Conservation (phyloP, 2,888 invertebrate species). For the Ormyrus labotus region DNA sequence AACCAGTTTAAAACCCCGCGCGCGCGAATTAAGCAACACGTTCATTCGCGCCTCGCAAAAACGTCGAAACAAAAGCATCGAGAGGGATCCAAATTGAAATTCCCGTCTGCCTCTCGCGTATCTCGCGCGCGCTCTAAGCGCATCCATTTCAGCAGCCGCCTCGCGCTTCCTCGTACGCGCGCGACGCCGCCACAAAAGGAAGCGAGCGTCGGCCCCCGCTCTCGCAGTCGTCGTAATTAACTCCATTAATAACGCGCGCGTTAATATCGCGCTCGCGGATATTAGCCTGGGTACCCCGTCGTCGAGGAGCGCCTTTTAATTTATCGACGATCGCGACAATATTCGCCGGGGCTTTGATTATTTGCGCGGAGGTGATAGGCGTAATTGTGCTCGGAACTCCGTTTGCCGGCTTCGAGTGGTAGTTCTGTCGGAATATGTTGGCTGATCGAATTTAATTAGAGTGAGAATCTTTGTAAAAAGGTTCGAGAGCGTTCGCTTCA, state of each 20-base stretch:
- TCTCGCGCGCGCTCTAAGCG: conserved; percentile 20
- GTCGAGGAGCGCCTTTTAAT: conserved; percentile 29
- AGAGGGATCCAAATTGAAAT: conserved; percentile 44
- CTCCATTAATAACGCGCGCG: conserved; percentile 61
- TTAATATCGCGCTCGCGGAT: conserved; percentile 55
- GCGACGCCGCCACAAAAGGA: not conserved
- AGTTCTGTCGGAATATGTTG: no score
- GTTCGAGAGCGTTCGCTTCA: no score
- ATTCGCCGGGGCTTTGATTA: not conserved
- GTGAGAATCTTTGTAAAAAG: no score
- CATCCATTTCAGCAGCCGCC: conserved; percentile 31
- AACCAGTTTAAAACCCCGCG: no score
- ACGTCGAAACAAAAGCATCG: no score
- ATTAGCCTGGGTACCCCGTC: not conserved
- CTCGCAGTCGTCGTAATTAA: conserved; percentile 59
- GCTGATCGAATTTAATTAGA: no score
- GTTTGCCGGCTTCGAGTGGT: no score
- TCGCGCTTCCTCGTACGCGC: conserved; percentile 18
- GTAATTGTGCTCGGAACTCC: no score
- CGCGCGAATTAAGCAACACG: no score
- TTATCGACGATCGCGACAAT: not conserved
- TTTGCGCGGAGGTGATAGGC: no score
- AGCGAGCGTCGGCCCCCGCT: not conserved
- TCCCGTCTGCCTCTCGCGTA: not conserved
- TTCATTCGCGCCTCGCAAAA: no score